Conservation (phyloP, 2,888 invertebrate genomes). For the Tinea trinotella region DNA sequence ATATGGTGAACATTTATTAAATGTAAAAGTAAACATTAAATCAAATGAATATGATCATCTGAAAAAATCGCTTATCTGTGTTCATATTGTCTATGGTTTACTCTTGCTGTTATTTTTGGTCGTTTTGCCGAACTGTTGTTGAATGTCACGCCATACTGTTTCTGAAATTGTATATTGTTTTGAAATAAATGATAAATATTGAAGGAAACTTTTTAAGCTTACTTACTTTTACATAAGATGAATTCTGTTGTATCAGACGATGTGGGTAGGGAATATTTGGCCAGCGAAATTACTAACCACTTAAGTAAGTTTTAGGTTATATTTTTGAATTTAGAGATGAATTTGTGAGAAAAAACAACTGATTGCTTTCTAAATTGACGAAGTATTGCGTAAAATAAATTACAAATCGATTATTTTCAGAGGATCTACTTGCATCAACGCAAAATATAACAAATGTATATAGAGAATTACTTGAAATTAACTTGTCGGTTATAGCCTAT, state of each 20-base stretch:
- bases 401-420: constrained; percentile 40
- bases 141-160: too few relatives aligned
- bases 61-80: too few relatives aligned
- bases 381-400: not conserved
- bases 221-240: constrained; percentile 63
- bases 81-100: too few relatives aligned
- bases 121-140: too few relatives aligned
- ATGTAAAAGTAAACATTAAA: too few relatives aligned
- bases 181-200: too few relatives aligned
- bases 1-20: too few relatives aligned
- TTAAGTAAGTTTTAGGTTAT: constrained; percentile 51
- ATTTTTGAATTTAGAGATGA: constrained; percentile 11
- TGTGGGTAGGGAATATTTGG: constrained; percentile 50
- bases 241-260: constrained; percentile 59
- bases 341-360: not conserved
- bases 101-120: too few relatives aligned
- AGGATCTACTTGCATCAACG: constrained; percentile 47
- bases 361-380: not conserved
- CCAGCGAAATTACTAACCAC: constrained; percentile 50
- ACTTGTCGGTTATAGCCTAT: constrained; percentile 55
- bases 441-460: constrained; percentile 48
- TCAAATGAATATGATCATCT: too few relatives aligned
- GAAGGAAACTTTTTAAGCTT: too few relatives aligned
- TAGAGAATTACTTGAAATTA: constrained; percentile 57
- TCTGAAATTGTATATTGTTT: too few relatives aligned